Evolutionary conservation across 2,888 invertebrate species (phyloP).

Genomic region (Oegoconia quadripuncta): DNA sequence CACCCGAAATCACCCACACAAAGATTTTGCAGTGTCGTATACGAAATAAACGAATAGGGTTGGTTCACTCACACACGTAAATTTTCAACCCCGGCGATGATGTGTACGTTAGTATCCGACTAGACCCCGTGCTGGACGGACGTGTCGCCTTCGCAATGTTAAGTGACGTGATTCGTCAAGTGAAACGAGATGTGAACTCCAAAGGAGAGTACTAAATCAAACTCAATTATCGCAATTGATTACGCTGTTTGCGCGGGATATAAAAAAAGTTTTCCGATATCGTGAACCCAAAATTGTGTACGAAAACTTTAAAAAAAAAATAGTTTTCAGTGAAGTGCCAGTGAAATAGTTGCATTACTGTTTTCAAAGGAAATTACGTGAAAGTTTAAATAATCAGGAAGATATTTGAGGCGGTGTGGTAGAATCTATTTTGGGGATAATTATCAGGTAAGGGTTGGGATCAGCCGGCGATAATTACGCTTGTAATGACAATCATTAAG

Average conservation of each 20-base stretch:
- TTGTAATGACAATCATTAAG: neutral
- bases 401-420: neutral
- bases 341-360: slow-evolving; percentile 10
- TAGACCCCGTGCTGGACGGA: slow-evolving; percentile 10
- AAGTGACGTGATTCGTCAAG: slow-evolving; percentile 7
- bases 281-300: neutral
- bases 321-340: slow-evolving; percentile 11
- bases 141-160: slow-evolving; percentile 8
- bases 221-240: neutral
- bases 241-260: neutral
- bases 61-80: slow-evolving; percentile 43
- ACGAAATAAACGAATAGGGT: slow-evolving; percentile 30
- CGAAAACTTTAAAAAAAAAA: slow-evolving; percentile 4
- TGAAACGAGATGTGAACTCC: slow-evolving; percentile 21
- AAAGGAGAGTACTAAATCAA: slow-evolving; percentile 1
- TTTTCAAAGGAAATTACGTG: slow-evolving; percentile 1
- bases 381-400: slow-evolving; percentile 3
- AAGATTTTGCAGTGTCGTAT: slow-evolving; percentile 20
- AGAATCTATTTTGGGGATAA: neutral
- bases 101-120: slow-evolving; percentile 49
- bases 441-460: slow-evolving; percentile 8
- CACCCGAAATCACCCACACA: slow-evolving; percentile 50
- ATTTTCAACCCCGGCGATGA: slow-evolving; percentile 51
- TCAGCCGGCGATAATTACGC: neutral
- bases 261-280: neutral